These are phyloP conservation scores for Halichoerus grypus DNA, from an alignment of 2,113 vertebrate genomes.

Conservation along the genomic window DNA sequence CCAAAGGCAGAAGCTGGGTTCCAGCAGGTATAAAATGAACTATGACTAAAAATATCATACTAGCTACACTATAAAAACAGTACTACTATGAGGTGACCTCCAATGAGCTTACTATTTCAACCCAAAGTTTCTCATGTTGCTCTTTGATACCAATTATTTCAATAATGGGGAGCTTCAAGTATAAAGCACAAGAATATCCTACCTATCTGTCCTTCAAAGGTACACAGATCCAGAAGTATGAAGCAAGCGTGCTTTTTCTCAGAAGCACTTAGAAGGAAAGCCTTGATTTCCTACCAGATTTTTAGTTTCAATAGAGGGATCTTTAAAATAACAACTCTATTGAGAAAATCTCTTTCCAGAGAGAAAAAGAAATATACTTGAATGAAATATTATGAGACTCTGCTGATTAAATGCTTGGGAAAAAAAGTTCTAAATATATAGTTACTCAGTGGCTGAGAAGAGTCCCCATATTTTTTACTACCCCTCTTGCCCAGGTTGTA, in stretches of 20 bases:
- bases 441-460: neutral
- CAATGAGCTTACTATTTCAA: neutral
- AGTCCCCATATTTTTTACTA: neutral
- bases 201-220: neutral
- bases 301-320: conserved; percentile 22
- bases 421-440: neutral
- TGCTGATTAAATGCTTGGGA: neutral
- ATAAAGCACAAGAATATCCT: neutral
- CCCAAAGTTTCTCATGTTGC: neutral
- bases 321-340: conserved; percentile 19
- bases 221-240: neutral
- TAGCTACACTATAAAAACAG: neutral
- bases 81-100: neutral
- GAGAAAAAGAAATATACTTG: neutral
- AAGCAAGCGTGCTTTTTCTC: neutral
- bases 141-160: neutral
- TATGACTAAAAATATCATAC: neutral
- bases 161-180: neutral
- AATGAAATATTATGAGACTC: neutral
- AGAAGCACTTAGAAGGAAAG: conserved; percentile 47
- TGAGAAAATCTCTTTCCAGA: neutral
- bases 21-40: neutral
- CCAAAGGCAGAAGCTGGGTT: neutral
- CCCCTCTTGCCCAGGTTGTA: neutral
- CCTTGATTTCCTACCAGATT: neutral